Percentiles rank a stretch among this genome's conserved stretches.
phyloP scores from a whole-genome alignment of 30 jellyfish, hydroid and myxozoan genomes.

The Rhopilema esculentum region DNA sequence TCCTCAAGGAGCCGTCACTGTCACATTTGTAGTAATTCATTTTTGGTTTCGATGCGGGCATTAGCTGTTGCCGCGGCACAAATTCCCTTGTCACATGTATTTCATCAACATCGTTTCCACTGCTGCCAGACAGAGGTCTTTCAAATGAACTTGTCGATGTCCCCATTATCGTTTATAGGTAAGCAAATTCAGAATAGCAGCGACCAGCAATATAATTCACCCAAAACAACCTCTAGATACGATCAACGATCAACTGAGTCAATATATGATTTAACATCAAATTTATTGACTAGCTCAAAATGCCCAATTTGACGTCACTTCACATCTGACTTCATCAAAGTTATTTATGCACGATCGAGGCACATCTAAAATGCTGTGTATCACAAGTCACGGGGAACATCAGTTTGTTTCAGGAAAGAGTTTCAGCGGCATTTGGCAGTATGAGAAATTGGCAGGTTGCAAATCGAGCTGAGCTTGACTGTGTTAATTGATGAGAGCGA shows the following conservation, averaged over 20 bases:
- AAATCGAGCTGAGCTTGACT: not conserved
- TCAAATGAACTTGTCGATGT: slow-evolving; percentile 18
- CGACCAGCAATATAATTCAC: not conserved
- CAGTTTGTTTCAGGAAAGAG: no score
- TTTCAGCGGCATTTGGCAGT: not conserved
- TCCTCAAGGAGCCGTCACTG: not conserved
- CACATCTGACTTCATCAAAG: not conserved
- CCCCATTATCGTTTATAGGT: slow-evolving; percentile 16
- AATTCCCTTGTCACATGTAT: not conserved
- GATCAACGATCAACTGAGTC: not conserved
- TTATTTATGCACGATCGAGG: not conserved
- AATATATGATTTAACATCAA: not conserved
- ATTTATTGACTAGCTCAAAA: not conserved
- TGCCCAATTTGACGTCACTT: not conserved
- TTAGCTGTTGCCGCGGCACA: not conserved
- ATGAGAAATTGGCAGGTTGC: not conserved
- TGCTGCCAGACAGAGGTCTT: not conserved
- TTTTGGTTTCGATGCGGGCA: not conserved
- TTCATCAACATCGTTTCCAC: slow-evolving; percentile 2
- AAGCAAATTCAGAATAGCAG: not conserved
- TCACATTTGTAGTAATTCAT: slow-evolving; percentile 17
- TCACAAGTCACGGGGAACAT: no score
- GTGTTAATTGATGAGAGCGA: not conserved
- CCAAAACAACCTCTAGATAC: not conserved
- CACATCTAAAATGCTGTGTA: not conserved